Conservation (phyloP, 1,140 invertebrate species). For the Melanaphis sacchari region DNA sequence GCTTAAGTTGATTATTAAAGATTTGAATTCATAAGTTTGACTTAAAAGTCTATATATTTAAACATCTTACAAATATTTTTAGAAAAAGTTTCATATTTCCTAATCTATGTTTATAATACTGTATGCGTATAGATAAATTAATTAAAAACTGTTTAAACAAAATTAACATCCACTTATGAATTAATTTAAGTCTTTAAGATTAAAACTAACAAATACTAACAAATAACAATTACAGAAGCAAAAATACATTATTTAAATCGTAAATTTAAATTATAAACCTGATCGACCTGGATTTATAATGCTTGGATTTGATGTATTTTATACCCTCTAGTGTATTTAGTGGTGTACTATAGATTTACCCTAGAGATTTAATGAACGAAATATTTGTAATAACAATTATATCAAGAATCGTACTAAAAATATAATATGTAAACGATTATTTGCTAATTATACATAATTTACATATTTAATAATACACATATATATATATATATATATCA, state of each 20-base stretch:
- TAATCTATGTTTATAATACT: background rate
- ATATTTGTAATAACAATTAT: background rate
- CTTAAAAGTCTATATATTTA: background rate
- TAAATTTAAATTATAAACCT: background rate
- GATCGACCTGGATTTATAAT: background rate
- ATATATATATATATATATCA: background rate
- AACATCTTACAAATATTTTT: background rate
- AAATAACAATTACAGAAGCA: background rate
- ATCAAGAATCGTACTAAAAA: background rate
- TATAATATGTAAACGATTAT: background rate
- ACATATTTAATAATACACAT: background rate
- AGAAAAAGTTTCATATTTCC: background rate
- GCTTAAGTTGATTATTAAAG: background rate
- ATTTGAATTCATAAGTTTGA: background rate
- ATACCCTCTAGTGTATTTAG: background rate
- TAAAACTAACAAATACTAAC: background rate
- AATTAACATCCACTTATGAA: background rate
- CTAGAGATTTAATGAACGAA: background rate
- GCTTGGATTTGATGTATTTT: conserved; percentile 6
- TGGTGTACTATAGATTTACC: background rate
- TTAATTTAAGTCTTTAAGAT: background rate
- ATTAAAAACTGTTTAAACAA: background rate
- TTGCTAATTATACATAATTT: background rate
- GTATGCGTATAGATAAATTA: background rate
- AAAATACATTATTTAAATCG: background rate